A percentile compares a stretch with the other conserved stretches of the same genome.
These are phyloP conservation scores for Mastomys natalensis DNA, from an alignment of 2,113 vertebrate genomes.

Conservation along the genomic window DNA sequence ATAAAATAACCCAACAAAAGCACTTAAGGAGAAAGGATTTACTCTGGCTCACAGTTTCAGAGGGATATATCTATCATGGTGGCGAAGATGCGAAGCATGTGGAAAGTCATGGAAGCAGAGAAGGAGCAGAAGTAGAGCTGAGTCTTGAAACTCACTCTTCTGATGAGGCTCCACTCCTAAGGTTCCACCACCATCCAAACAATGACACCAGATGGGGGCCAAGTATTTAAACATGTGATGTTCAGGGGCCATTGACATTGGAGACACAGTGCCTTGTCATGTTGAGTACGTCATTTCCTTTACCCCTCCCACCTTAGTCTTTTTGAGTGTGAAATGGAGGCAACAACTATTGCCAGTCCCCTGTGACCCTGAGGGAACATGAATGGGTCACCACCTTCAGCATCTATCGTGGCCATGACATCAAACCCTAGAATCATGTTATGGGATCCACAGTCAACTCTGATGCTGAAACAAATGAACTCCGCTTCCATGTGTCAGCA, in stretches of 20 bases:
- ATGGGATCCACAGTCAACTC: background rate
- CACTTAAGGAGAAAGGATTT: background rate
- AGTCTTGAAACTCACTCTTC: background rate
- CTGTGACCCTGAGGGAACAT: fast-evolving
- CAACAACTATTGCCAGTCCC: background rate
- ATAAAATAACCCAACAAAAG: background rate
- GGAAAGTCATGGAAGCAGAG: background rate
- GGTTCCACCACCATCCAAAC: no score
- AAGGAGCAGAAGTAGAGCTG: background rate
- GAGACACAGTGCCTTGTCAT: background rate
- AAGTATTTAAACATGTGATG: background rate
- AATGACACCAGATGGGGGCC: background rate
- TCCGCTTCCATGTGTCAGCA: background rate
- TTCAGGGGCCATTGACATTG: background rate
- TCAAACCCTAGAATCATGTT: background rate
- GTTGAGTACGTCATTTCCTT: background rate
- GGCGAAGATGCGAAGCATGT: background rate
- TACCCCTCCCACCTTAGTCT: background rate
- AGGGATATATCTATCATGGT: background rate
- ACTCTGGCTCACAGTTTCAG: background rate
- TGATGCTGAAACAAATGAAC: background rate
- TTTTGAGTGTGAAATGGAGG: background rate
- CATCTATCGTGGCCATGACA: fast-evolving
- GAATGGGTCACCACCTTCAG: background rate
- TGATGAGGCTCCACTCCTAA: background rate